These are phyloP conservation scores for Fulica atra DNA, from an alignment of 2,113 vertebrate genomes.

Conservation along the genomic window DNA sequence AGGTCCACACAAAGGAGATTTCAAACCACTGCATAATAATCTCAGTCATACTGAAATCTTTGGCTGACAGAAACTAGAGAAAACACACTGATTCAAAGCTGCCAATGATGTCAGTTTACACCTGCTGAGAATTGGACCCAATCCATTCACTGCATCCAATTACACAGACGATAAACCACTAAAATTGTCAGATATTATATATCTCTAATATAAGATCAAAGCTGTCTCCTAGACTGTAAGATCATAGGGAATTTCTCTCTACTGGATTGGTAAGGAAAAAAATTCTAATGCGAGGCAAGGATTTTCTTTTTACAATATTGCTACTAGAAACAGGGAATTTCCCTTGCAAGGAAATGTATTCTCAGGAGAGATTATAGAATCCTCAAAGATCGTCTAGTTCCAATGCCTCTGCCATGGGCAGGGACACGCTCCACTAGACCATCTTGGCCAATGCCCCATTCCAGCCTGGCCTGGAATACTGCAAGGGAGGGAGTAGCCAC, in stretches of 20 bases:
- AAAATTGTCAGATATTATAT: not conserved
- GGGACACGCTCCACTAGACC: too few species aligned
- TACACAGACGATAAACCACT: not conserved
- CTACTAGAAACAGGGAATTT: not conserved
- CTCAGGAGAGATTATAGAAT: not conserved
- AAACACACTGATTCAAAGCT: not conserved
- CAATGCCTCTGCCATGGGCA: too few species aligned
- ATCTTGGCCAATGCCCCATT: too few species aligned
- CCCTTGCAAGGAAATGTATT: not conserved
- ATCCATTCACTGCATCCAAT: not conserved
- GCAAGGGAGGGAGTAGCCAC: too few species aligned
- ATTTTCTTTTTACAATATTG: not conserved
- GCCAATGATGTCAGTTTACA: not conserved
- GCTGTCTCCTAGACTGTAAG: not conserved
- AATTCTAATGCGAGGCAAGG: not conserved
- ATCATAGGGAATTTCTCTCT: not conserved
- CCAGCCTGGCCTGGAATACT: too few species aligned
- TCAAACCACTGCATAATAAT: not conserved
- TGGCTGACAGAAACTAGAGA: not conserved
- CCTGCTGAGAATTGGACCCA: not conserved
- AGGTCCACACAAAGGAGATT: not conserved
- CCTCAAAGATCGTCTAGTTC: too few species aligned
- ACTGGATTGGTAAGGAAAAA: not conserved
- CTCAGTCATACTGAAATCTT: not conserved
- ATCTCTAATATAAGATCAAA: slow-evolving; percentile 18